Percentiles rank a stretch among this genome's conserved stretches.
Evolutionary conservation across 1,140 invertebrate species (phyloP).

Genomic region (Oncopeltus fasciatus): DNA sequence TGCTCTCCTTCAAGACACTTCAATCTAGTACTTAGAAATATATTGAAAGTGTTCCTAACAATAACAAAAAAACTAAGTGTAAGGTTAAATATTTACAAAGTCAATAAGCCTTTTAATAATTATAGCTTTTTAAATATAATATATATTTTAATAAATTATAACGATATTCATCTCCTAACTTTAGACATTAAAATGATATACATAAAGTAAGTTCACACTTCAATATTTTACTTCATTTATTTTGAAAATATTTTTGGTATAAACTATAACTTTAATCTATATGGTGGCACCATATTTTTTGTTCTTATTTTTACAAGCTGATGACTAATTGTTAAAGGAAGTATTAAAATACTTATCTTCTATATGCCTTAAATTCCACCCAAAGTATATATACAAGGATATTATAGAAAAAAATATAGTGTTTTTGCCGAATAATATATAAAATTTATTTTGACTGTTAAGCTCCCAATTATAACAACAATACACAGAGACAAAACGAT

Average conservation of each 20-base stretch:
- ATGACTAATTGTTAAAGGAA: slow-evolving; percentile 13
- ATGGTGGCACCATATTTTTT: slow-evolving; percentile 17
- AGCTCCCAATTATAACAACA: slow-evolving; percentile 15
- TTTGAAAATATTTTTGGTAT: slow-evolving; percentile 11
- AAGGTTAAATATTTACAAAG: background rate
- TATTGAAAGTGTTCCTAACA: slow-evolving; percentile 5
- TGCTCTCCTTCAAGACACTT: slow-evolving; percentile 15
- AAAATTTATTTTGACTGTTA: slow-evolving; percentile 12
- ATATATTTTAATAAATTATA: background rate
- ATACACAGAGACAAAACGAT: slow-evolving; percentile 16
- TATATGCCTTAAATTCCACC: slow-evolving; percentile 11
- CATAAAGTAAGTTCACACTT: background rate
- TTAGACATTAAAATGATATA: background rate
- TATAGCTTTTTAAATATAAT: background rate
- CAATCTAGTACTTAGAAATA: slow-evolving; percentile 10
- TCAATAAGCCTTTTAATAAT: background rate
- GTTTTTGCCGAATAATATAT: slow-evolving; percentile 7
- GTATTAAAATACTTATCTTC: slow-evolving; percentile 16
- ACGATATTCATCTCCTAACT: background rate
- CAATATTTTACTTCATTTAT: background rate
- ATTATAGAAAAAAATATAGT: slow-evolving; percentile 18
- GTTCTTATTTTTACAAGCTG: slow-evolving; percentile 9
- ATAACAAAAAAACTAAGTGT: slow-evolving; percentile 10
- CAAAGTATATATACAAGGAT: slow-evolving; percentile 2
- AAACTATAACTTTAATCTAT: slow-evolving; percentile 11